Conservation (phyloP, 2,113 vertebrate genomes). For the Agapornis roseicollis region DNA sequence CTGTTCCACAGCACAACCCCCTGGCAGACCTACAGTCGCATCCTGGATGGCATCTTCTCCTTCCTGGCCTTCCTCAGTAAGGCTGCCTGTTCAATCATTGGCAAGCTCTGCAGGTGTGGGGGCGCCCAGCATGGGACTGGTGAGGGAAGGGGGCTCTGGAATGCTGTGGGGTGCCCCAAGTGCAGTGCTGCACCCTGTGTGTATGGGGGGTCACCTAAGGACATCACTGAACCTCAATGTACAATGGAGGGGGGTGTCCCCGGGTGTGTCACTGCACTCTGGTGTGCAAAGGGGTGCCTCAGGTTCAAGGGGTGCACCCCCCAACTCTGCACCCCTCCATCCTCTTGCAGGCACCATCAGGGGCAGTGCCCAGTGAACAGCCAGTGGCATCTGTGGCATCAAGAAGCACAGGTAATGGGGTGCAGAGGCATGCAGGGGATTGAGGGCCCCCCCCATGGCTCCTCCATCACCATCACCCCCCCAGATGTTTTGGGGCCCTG, state of each 20-base stretch:
- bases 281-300: background rate
- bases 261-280: background rate
- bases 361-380: constrained; percentile 82
- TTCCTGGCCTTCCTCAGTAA: constrained; percentile 77
- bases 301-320: too few species aligned
- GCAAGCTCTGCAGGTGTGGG: constrained; percentile 80
- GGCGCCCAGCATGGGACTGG: background rate
- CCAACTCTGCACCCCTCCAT: background rate
- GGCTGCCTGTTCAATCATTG: constrained; percentile 77
- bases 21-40: constrained; percentile 80
- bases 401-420: constrained; percentile 76
- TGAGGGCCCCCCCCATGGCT: background rate
- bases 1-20: constrained; percentile 83
- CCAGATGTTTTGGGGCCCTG: constrained; percentile 79
- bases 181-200: background rate
- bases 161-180: background rate
- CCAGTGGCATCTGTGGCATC: constrained; percentile 81
- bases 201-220: background rate
- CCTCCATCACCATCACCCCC: background rate
- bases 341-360: constrained; percentile 71
- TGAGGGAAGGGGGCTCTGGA: background rate
- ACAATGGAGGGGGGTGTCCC: background rate
- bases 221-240: background rate
- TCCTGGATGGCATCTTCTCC: constrained; percentile 76
- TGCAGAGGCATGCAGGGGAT: background rate